Evolutionary conservation across 1,140 invertebrate species (phyloP), one percentile per base, ranked within the genome.

Genomic region (Anadara kagoshimensis): DNA sequence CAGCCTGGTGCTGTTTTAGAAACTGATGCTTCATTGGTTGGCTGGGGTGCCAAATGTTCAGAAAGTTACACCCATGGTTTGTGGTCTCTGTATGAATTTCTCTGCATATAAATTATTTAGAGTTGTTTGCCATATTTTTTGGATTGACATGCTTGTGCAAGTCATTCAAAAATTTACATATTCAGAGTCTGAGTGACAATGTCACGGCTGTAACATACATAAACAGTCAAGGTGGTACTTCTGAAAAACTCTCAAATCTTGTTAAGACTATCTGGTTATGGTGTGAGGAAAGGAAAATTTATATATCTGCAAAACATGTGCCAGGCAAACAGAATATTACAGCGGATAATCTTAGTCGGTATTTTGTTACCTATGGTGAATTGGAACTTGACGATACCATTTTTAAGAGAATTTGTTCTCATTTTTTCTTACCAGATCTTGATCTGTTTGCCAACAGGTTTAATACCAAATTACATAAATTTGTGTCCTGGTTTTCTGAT

Each of bases 391-490:
- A 71, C 41, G 18, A 20, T 14, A 20, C 18, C 8, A 58, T 78
- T 18, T 74, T 74, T 63, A 45, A 47, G n/a, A 56, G 26, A 26
- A 43, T 78, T 7, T 66, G 45, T 63, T 29, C 51, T 5, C 36
- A 67, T n/a, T 41, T 67, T 68, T 67, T 57, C 7, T 7, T 36
- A 36, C 29, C 29, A 36, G 29, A 36, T 36, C 2, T 67, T 44
- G 63, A 78, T 75, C 24, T 75, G 44, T 75, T 72, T 78, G 69
- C 69, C 45, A 61, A 54, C 14, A 69, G 59, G 26, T 24, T 69
- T 5, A 69, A 59, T 56, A 29, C 24, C 20, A 49, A 64, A 22
- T 8, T 64, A 49, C 14, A 22, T 44, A 12, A 41, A 22, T 67
- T n/a, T 61, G 56, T 62, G 16, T 51, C 63, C 22, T 73, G 47